phyloP scores from a whole-genome alignment of 1,140 invertebrate genomes.

The Scaptomyza pallida region DNA sequence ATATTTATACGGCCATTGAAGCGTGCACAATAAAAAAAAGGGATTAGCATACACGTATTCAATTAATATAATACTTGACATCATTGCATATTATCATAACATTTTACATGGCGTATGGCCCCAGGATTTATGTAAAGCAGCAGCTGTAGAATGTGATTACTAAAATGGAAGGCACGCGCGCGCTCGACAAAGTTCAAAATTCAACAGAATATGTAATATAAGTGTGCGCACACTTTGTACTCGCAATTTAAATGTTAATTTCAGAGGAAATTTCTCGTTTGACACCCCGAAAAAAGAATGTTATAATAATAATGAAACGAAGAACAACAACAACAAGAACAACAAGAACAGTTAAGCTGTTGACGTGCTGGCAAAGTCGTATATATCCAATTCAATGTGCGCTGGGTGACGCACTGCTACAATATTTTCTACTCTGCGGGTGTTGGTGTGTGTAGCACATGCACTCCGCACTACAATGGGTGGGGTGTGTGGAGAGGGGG shows the following conservation, averaged over 20 bases:
- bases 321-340: constrained; percentile 18
- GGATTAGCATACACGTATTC: background rate
- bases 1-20: background rate
- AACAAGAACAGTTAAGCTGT: no score
- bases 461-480: constrained; percentile 26
- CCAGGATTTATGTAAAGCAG: constrained; percentile 27
- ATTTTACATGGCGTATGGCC: background rate
- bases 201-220: constrained; percentile 59
- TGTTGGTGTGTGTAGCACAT: constrained; percentile 21
- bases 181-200: constrained; percentile 17
- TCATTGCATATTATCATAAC: background rate
- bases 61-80: constrained; percentile 3
- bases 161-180: constrained; percentile 28
- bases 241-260: constrained; percentile 71
- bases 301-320: constrained; percentile 27
- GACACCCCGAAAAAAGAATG: constrained; percentile 17
- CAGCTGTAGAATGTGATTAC: constrained; percentile 18
- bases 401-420: constrained; percentile 37
- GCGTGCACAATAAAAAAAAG: background rate
- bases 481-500: no score
- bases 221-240: constrained; percentile 35
- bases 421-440: constrained; percentile 18
- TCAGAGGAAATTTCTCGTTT: constrained; percentile 33
- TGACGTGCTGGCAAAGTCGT: constrained; percentile 43
- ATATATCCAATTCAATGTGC: constrained; percentile 22